A percentile compares a stretch with the other conserved stretches of the same genome.
phyloP scores from a whole-genome alignment of 2,888 invertebrate species.

The Cactoblastis cactorum region DNA sequence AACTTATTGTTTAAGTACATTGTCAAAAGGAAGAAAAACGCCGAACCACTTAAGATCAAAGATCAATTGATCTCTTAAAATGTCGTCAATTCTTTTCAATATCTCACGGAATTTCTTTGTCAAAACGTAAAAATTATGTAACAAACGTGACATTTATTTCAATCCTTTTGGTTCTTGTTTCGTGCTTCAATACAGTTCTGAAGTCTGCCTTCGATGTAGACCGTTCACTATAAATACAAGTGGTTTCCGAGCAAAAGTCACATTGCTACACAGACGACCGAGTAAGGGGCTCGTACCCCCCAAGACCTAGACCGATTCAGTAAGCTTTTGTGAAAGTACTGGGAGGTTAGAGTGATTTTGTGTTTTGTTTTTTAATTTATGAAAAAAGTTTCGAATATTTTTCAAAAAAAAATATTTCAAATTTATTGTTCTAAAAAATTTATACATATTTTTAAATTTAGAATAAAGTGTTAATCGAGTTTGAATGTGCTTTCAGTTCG shows the following conservation, averaged over 20 bases:
- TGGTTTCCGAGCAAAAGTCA: slow-evolving; percentile 36
- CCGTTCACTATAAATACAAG: slow-evolving; percentile 67
- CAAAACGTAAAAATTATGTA: slow-evolving; percentile 5
- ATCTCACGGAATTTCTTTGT: neutral
- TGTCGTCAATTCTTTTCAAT: neutral
- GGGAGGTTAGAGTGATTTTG: slow-evolving; percentile 48
- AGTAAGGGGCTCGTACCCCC: slow-evolving; percentile 55
- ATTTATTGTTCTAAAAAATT: slow-evolving; percentile 16
- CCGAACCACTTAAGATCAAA: neutral
- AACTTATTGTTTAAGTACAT: no score
- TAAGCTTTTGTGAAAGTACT: slow-evolving; percentile 61
- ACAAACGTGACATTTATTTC: slow-evolving; percentile 29
- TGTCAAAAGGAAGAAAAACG: neutral
- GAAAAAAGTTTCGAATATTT: no score
- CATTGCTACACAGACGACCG: slow-evolving; percentile 63
- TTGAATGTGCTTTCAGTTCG: slow-evolving; percentile 65
- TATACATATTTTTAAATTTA: slow-evolving; percentile 20
- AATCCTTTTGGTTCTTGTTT: slow-evolving; percentile 19
- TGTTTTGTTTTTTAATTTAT: slow-evolving; percentile 8
- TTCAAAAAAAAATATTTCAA: slow-evolving; percentile 14
- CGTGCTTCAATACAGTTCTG: slow-evolving; percentile 48
- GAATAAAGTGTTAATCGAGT: slow-evolving; percentile 31
- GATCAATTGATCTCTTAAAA: neutral
- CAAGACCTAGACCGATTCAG: slow-evolving; percentile 37
- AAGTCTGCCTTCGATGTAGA: slow-evolving; percentile 26